phyloP scores from a whole-genome alignment of 1,140 invertebrate species.

The Trichonephila clavipes region DNA sequence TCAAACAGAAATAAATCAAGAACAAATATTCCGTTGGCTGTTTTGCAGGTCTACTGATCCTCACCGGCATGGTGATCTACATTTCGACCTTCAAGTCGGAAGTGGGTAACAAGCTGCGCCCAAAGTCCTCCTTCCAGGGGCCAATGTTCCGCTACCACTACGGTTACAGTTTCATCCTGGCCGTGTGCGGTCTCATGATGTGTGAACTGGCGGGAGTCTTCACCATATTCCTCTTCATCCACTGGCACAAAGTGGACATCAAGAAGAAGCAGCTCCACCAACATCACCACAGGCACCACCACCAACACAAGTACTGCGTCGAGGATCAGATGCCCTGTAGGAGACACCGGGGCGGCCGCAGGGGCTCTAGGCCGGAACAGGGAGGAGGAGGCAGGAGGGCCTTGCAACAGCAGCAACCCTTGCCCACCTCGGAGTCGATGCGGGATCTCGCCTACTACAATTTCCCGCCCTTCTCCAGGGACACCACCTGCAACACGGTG shows the following conservation, averaged over 20 bases:
- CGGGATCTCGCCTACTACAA: slow-evolving; percentile 78
- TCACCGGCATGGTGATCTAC: slow-evolving; percentile 94
- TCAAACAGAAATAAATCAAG: no score
- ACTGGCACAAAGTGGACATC: slow-evolving; percentile 85
- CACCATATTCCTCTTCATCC: slow-evolving; percentile 92
- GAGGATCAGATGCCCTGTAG: slow-evolving; percentile 32
- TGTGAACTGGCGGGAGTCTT: slow-evolving; percentile 91
- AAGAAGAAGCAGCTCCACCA: slow-evolving; percentile 78
- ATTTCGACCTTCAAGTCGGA: slow-evolving; percentile 95
- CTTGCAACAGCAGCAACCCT: neutral
- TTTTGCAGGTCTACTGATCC: slow-evolving; percentile 89
- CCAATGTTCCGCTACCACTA: slow-evolving; percentile 92
- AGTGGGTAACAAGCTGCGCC: slow-evolving; percentile 90
- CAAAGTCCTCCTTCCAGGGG: slow-evolving; percentile 85
- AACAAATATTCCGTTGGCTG: neutral
- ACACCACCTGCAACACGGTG: slow-evolving; percentile 83
- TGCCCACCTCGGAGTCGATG: slow-evolving; percentile 78
- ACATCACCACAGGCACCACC: slow-evolving; percentile 34
- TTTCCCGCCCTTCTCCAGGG: slow-evolving; percentile 80
- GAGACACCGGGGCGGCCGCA: slow-evolving; percentile 72
- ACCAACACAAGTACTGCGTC: slow-evolving; percentile 20
- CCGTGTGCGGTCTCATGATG: slow-evolving; percentile 90
- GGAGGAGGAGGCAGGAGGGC: slow-evolving; percentile 3
- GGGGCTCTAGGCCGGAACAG: slow-evolving; percentile 35
- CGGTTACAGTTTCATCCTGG: slow-evolving; percentile 91